Evolutionary conservation across 2,797 vertebrate species (phyloP).

Genomic region (Premnoplex brunnescens): DNA sequence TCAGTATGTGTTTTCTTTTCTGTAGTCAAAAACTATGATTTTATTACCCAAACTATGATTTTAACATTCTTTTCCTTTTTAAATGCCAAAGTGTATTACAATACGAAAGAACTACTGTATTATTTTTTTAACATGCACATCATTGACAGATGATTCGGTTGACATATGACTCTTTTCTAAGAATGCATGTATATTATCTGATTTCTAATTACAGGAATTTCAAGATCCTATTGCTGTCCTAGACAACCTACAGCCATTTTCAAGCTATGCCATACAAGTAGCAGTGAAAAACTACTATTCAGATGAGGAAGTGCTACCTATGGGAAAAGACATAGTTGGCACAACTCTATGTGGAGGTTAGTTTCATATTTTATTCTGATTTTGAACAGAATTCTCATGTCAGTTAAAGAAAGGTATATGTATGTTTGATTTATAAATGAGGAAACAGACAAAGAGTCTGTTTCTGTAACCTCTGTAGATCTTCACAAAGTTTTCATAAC

Average conservation of each 20-base stretch:
- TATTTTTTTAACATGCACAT: neutral
- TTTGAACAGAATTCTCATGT: neutral
- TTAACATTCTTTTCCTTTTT: neutral
- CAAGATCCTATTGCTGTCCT: constrained; percentile 44
- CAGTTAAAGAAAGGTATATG: neutral
- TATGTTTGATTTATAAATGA: neutral
- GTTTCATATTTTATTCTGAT: neutral
- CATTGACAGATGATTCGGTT: neutral
- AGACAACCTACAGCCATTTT: constrained; percentile 72
- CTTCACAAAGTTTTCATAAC: neutral
- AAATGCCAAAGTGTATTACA: neutral
- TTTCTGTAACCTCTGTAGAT: neutral
- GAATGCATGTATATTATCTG: neutral
- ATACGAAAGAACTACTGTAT: neutral
- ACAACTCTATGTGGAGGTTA: constrained; percentile 71
- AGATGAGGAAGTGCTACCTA: constrained; percentile 9
- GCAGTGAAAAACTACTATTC: constrained; percentile 75
- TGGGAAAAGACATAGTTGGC: constrained; percentile 31
- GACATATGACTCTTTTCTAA: neutral
- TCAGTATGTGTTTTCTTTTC: neutral
- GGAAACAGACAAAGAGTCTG: neutral
- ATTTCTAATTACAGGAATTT: constrained; percentile 70
- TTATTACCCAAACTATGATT: neutral
- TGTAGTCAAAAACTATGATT: neutral
- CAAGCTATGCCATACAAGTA: constrained; percentile 64